Evolutionary conservation across 2,797 vertebrate genomes (phyloP), one percentile per base, ranked within the genome.

Genomic region (Perodicticus potto): DNA sequence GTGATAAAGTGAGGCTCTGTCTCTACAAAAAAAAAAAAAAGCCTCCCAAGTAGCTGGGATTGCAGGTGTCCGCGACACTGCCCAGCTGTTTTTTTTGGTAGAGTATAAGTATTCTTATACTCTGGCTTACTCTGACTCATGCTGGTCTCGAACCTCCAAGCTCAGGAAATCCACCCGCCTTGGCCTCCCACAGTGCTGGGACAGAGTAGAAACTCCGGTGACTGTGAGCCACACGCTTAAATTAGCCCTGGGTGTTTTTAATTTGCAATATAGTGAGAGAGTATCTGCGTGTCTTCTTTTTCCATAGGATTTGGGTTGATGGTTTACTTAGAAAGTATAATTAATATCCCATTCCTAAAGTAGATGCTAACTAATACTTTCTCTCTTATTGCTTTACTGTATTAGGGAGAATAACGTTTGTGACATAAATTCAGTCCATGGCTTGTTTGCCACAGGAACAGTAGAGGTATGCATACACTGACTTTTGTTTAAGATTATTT

Each of bases 341-440:
- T 20, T 34, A 80, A 19, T 37, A 0, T 19, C 29, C 25, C 40
- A 67, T 59, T 43, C 17, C 29, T 25, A 3, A 20, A 76, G 12
- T 22, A 13, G 32, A 16, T 53, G 13, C 61, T 95, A 27, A 34
- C 78, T 72, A 22, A 87, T 3, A 3, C 43, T 65, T 49, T 86
- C n/a, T 70, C 59, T 32, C 27, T 67, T 29, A 6, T 29, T 0
- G 2, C 93, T 94, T 96, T 97, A 49, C 70, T 82, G 49, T 97
- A 93, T 57, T 93, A 99, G 99, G 89, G 99, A 99, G 98, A 99
- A 99, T 97, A 99, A 99, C 5, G 99, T 98, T 69, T 99, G 99
- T 59, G 99, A 99, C 98, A 99, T 99, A 98, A 99, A 99, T 97
- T 98, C 99, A 4, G 98, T 98, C 14, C 99, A 99, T 98, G 99